Conservation (phyloP, 2,113 vertebrate genomes). For the Oncorhynchus masou region DNA sequence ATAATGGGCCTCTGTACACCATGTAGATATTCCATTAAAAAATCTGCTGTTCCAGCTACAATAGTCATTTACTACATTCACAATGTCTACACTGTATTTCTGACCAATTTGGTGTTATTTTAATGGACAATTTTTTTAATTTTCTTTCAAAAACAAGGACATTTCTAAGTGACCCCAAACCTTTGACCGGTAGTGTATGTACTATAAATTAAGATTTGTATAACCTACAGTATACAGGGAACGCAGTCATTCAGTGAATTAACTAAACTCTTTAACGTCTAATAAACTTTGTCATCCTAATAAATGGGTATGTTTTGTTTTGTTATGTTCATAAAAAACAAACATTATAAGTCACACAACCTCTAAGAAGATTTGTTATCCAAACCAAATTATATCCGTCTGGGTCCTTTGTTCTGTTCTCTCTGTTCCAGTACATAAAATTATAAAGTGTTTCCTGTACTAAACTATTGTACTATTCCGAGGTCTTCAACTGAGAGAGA, state of each 20-base stretch:
- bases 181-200: too few species aligned
- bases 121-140: too few species aligned
- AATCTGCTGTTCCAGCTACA: too few species aligned
- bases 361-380: not conserved
- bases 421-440: not conserved
- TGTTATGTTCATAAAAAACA: too few species aligned
- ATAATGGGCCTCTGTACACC: too few species aligned
- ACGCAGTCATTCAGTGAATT: not conserved
- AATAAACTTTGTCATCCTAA: not conserved
- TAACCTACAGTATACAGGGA: not conserved
- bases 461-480: not conserved
- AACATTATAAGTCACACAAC: too few species aligned
- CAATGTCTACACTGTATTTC: too few species aligned
- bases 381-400: not conserved
- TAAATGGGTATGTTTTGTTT: not conserved
- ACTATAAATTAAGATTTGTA: not conserved
- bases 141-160: too few species aligned
- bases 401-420: not conserved
- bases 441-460: slow-evolving; percentile 17
- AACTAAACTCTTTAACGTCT: not conserved
- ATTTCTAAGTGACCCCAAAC: too few species aligned
- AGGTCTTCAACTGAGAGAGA: not conserved
- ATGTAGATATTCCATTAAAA: too few species aligned
- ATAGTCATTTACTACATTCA: too few species aligned
- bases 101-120: too few species aligned